phyloP scores from a whole-genome alignment of 2,113 vertebrate species.

The human region GRCh38 chr21:9742501-9743000 shows the following conservation, averaged over 20 bases:
- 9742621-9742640: background rate
- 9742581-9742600: background rate
- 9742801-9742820: background rate
- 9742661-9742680: background rate
- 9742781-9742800: background rate
- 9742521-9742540: background rate
- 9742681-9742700: background rate
- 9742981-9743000: background rate
- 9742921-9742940: background rate
- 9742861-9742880: background rate
- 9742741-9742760: background rate
- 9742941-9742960: background rate
- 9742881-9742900: background rate
- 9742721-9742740: background rate
- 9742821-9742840: background rate
- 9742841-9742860: background rate
- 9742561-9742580: background rate
- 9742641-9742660: background rate
- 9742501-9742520: constrained; percentile 25
- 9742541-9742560: constrained; percentile 21
- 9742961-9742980: background rate
- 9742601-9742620: background rate
- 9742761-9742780: background rate
- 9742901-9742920: background rate
- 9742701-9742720: background rate